Conservation (phyloP, 2,113 vertebrate genomes). For the Calyptomena viridis region DNA sequence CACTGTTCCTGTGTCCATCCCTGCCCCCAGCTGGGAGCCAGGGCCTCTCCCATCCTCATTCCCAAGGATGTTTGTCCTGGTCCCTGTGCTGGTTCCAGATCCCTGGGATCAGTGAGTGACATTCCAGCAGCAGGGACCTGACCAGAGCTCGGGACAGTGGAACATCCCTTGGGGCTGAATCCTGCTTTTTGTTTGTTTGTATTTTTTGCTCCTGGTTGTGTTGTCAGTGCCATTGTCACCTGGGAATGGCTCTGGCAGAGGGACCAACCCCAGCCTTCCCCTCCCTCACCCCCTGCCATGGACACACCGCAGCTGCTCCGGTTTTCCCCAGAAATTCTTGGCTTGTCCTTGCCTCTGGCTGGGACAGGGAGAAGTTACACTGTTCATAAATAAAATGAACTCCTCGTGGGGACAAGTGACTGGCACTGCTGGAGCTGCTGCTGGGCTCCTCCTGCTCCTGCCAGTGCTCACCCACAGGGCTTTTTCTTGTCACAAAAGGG, state of each 20-base stretch:
- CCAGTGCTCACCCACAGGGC: not conserved
- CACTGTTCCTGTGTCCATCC: not conserved
- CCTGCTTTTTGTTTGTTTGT: not conserved
- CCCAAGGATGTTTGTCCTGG: not conserved
- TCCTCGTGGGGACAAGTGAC: not conserved
- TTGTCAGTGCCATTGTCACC: not conserved
- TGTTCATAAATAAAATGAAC: not conserved
- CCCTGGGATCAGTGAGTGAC: not conserved
- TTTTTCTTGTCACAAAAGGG: not conserved
- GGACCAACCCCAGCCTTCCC: not conserved
- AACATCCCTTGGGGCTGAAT: not conserved
- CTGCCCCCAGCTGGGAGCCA: not conserved
- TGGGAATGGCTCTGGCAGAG: not conserved
- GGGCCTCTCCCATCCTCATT: not conserved
- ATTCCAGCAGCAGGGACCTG: not conserved
- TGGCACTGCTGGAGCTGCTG: not conserved
- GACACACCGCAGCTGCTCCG: not conserved
- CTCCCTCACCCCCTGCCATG: not conserved
- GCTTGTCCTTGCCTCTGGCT: not conserved
- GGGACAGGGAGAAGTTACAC: not conserved
- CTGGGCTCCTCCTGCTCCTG: not conserved
- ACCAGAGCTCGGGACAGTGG: fast-evolving
- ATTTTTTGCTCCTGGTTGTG: not conserved
- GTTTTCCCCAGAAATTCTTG: not conserved
- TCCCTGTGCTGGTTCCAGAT: not conserved